Base-by-base conservation (phyloP, 2,888 invertebrate genomes). In the Dilophus febrilis region DNA sequence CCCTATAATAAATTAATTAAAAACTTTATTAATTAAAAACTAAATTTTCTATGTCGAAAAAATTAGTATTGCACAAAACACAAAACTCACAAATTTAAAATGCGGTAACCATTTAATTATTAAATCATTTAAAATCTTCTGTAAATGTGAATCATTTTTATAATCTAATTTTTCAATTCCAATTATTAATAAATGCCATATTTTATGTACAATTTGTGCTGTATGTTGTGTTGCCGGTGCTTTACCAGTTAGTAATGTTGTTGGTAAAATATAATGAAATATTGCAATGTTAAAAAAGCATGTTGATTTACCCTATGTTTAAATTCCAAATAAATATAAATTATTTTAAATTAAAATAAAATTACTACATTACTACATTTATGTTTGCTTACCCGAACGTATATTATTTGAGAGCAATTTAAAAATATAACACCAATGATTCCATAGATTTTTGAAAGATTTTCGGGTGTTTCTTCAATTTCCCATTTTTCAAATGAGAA, bases 261-360 rank as follows among this genome's bases (percentile, higher is more conserved):
- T 57, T 12, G 71, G 66, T 27, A 72, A 50, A n/a, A 72, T 52
- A 38, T 70, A 59, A 0, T 62, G 53, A 18, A 65, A 60, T 32
- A 71, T 57, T 19, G 70, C 56, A 40, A 64, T 56, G 40, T 67
- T 69, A 29, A 70, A 62, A 35, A 68, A 61, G 42, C 67, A 68
- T 32, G 55, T 62, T 8, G 58, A 43, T 37, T 51, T 51, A 4
- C 50, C 49, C 48, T 51, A 37, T 12, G 38, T 35, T 17, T 22
- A 2, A 10, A 13, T 6, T 6, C 18, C 17, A 19, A 1, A 28
- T 30, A 13, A 32, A 35, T 14, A 12, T 22, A 13, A 12, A 13
- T 3, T 4, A 4, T 3, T 7, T 26, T 14, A 22, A 22, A 22
- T 7, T 22, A 22, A 6, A 7, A 7, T 22, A 22, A 6, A 22